These are phyloP conservation scores for Notiomystis cincta DNA, from an alignment of 2,113 vertebrate genomes.

Conservation along the genomic window DNA sequence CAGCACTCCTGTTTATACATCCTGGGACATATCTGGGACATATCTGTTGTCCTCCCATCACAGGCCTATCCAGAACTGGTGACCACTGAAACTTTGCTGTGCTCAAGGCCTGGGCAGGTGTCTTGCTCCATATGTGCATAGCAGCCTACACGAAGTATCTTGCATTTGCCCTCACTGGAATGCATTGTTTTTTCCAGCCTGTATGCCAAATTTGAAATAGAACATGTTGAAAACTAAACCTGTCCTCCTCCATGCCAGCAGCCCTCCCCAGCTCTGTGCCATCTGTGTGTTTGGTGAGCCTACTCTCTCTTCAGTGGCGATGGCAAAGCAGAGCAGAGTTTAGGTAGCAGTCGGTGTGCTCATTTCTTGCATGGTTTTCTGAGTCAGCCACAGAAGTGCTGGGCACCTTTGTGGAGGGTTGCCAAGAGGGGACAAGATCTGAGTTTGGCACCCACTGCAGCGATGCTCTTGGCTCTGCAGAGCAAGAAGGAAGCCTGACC, in stretches of 20 bases:
- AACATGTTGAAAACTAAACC: constrained; percentile 6
- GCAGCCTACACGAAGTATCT: not conserved
- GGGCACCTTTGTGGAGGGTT: not conserved
- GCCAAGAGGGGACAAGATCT: not conserved
- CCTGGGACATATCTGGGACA: not conserved
- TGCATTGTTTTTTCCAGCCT: not conserved
- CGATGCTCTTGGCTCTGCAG: not conserved
- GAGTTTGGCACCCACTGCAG: not conserved
- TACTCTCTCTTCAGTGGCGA: not conserved
- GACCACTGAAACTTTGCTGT: not conserved
- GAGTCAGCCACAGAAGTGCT: not conserved
- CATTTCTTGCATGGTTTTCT: not conserved
- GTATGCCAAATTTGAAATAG: not conserved
- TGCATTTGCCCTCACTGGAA: not conserved
- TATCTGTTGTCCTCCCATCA: not conserved
- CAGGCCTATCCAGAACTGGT: not conserved
- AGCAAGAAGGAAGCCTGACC: not conserved
- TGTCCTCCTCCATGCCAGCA: constrained; percentile 16
- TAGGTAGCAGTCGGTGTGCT: not conserved
- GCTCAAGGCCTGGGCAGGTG: not conserved
- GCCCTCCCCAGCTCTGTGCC: not conserved
- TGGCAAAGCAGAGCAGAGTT: not conserved
- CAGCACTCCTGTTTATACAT: not conserved
- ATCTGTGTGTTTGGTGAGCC: not conserved
- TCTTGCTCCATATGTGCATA: not conserved